Conservation (phyloP, 1,140 invertebrate species). For the Drosophila virilis region DNA sequence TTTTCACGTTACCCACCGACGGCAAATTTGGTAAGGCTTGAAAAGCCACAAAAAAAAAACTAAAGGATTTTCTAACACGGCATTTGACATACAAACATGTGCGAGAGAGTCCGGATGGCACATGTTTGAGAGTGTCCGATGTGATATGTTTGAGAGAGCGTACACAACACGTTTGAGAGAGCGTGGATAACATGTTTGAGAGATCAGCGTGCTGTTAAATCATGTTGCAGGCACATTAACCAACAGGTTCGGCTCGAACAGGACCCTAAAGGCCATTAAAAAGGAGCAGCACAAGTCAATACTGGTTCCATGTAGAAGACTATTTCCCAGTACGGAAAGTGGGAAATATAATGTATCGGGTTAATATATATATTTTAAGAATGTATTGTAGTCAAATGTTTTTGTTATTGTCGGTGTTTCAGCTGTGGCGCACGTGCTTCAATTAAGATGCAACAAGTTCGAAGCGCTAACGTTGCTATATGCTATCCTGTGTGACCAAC, state of each 20-base stretch:
- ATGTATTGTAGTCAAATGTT: no score
- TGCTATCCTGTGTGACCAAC: neutral
- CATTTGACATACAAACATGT: constrained; percentile 10
- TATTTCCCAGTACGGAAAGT: neutral
- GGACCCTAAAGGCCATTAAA: neutral
- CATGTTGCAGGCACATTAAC: constrained; percentile 23
- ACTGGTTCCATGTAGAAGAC: neutral
- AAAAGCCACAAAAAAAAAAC: constrained; percentile 5
- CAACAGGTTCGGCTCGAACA: neutral
- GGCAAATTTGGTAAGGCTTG: constrained; percentile 6
- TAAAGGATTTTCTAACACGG: neutral
- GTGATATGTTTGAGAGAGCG: constrained; percentile 22
- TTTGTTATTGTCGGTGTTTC: neutral
- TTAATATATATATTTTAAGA: neutral
- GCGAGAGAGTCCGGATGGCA: neutral
- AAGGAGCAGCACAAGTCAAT: neutral
- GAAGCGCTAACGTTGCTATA: neutral
- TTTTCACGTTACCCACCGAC: constrained; percentile 35
- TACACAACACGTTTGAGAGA: constrained; percentile 14
- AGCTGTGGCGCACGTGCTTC: constrained; percentile 9
- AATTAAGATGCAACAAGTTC: constrained; percentile 13
- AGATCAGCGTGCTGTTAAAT: neutral
- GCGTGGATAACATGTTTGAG: constrained; percentile 9
- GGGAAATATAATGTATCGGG: neutral
- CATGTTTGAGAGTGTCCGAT: constrained; percentile 5